Evolutionary conservation across 2,888 invertebrate species (phyloP).

Genomic region (Cheilosia vernalis): DNA sequence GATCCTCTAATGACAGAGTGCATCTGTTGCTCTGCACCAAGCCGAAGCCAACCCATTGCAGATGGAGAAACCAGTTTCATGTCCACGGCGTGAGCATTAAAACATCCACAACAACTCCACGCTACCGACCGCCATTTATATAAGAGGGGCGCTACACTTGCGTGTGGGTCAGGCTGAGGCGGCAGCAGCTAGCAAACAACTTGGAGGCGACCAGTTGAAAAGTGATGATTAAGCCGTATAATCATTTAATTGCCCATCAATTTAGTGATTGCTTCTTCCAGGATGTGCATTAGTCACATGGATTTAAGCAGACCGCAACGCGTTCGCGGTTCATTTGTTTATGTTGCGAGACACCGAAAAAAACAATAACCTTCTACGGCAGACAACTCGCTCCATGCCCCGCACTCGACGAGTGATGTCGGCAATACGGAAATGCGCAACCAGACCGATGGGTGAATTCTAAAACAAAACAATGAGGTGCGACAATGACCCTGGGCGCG

Average conservation of each 20-base stretch:
- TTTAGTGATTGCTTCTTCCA: constrained; percentile 66
- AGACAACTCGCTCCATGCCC: background rate
- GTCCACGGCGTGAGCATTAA: background rate
- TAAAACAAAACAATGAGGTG: constrained; percentile 70
- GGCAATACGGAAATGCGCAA: constrained; percentile 50
- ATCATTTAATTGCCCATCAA: constrained; percentile 74
- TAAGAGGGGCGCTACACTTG: constrained; percentile 46
- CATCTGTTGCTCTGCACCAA: constrained; percentile 44
- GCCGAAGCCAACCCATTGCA: constrained; percentile 27
- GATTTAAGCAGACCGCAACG: constrained; percentile 32
- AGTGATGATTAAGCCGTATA: constrained; percentile 73
- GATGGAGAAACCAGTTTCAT: constrained; percentile 52
- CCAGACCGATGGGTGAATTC: constrained; percentile 56
- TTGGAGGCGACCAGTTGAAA: constrained; percentile 66
- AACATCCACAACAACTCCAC: constrained; percentile 17
- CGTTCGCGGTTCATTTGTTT: constrained; percentile 33
- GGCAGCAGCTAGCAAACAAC: constrained; percentile 61
- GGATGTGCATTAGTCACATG: constrained; percentile 49
- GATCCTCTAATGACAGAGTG: constrained; percentile 72
- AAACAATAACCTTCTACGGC: constrained; percentile 36
- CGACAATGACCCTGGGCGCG: constrained; percentile 70
- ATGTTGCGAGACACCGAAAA: constrained; percentile 15
- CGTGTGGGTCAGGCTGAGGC: constrained; percentile 51
- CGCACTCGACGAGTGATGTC: background rate
- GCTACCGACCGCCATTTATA: constrained; percentile 14